These are phyloP conservation scores for Phoebastria nigripes DNA, from an alignment of 2,797 vertebrate genomes.

Conservation along the genomic window DNA sequence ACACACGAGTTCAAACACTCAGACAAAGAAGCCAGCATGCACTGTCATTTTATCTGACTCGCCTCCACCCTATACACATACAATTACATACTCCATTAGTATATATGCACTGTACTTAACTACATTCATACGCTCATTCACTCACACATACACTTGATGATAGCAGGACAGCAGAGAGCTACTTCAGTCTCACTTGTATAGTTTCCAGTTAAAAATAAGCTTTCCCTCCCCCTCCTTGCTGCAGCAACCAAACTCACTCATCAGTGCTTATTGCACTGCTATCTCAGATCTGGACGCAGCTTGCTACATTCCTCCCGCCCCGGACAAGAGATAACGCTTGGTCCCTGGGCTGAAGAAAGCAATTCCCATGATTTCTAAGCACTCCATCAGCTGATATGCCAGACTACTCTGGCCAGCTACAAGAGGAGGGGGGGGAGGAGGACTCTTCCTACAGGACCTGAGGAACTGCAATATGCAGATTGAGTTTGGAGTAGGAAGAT, in stretches of 20 bases:
- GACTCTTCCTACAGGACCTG: neutral
- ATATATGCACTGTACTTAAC: neutral
- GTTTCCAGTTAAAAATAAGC: constrained; percentile 26
- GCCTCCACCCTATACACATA: neutral
- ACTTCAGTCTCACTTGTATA: neutral
- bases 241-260: neutral
- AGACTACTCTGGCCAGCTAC: neutral
- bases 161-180: neutral
- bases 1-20: neutral
- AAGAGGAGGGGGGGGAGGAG: neutral
- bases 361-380: neutral
- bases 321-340: neutral
- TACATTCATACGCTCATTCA: neutral
- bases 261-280: neutral
- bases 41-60: neutral
- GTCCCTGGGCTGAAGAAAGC: neutral
- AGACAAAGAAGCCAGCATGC: neutral
- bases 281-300: neutral
- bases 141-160: neutral
- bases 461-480: neutral
- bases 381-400: neutral
- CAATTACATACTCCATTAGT: neutral
- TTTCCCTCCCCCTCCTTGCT: constrained; percentile 5
- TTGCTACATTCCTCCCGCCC: neutral
- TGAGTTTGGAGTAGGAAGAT: neutral